phyloP scores from a whole-genome alignment of 2,888 invertebrate genomes.

The Sminthurinus aureus region DNA sequence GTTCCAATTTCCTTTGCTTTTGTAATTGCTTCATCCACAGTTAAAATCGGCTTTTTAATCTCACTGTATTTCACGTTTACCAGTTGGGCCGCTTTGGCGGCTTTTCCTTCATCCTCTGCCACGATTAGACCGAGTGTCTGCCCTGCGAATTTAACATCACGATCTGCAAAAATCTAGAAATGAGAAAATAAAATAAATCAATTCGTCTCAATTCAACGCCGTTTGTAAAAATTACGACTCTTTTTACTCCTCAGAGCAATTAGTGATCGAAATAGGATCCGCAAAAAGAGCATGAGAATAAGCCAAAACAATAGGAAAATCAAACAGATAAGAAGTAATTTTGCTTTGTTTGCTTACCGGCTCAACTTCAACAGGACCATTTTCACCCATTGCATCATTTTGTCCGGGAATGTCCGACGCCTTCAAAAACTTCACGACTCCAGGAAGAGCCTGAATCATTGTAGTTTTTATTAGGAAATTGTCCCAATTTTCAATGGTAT shows the following conservation, averaged over 20 bases:
- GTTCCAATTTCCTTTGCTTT: conserved; percentile 37
- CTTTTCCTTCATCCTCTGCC: conserved; percentile 60
- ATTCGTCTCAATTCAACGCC: too few species aligned
- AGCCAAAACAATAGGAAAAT: too few species aligned
- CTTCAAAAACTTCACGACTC: conserved; percentile 72
- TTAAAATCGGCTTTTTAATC: conserved; percentile 55
- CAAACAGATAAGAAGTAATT: too few species aligned
- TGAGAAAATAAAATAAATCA: too few species aligned
- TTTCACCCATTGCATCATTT: conserved; percentile 66
- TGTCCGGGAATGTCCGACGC: conserved; percentile 75
- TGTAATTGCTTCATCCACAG: conserved; percentile 42
- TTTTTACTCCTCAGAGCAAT: too few species aligned
- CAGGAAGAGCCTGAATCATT: conserved; percentile 66
- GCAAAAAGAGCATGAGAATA: too few species aligned
- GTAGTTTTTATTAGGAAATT: too few species aligned
- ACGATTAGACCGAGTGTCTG: conserved; percentile 63
- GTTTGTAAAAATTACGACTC: too few species aligned
- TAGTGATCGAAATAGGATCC: too few species aligned
- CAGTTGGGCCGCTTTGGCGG: conserved; percentile 60
- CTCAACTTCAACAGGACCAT: neutral
- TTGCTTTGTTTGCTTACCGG: conserved; percentile 3
- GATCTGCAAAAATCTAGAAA: conserved; percentile 61
- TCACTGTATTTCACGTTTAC: conserved; percentile 61
- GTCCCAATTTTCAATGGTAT: too few species aligned
- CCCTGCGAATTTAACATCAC: conserved; percentile 61